Conservation (phyloP, 2,888 invertebrate genomes). For the Periphyllus acericola region DNA sequence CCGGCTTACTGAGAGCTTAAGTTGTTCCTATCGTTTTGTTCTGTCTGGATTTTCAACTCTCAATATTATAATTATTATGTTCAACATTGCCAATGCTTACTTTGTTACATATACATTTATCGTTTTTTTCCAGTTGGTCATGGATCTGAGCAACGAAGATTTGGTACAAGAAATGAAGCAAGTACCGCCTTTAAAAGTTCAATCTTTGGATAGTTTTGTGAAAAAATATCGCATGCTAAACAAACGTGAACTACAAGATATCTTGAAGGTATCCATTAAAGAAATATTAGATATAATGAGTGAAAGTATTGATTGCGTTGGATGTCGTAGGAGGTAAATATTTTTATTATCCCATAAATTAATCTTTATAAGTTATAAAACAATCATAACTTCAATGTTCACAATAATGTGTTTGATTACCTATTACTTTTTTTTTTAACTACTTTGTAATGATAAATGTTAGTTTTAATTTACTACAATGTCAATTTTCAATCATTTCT, state of each 20-base stretch:
- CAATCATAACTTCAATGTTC: background rate
- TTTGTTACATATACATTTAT: conserved; percentile 53
- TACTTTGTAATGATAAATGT: background rate
- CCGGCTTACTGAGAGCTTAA: no score
- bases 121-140: conserved; percentile 80
- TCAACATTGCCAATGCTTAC: background rate
- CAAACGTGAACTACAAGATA: conserved; percentile 80
- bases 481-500: background rate
- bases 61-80: no score
- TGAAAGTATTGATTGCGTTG: conserved; percentile 93
- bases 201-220: conserved; percentile 77
- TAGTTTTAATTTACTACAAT: background rate
- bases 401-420: no score
- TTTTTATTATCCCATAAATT: background rate
- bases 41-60: background rate
- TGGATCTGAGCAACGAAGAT: conserved; percentile 89
- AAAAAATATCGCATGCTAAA: conserved; percentile 83
- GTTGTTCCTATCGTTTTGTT: background rate
- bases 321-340: conserved; percentile 86
- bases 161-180: conserved; percentile 84
- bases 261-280: conserved; percentile 83
- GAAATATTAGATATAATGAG: conserved; percentile 86
- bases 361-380: background rate
- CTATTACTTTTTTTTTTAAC: background rate
- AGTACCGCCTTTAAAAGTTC: conserved; percentile 81